Evolutionary conservation across 2,888 invertebrate species (phyloP).

Genomic region (Oegoconia quadripuncta): DNA sequence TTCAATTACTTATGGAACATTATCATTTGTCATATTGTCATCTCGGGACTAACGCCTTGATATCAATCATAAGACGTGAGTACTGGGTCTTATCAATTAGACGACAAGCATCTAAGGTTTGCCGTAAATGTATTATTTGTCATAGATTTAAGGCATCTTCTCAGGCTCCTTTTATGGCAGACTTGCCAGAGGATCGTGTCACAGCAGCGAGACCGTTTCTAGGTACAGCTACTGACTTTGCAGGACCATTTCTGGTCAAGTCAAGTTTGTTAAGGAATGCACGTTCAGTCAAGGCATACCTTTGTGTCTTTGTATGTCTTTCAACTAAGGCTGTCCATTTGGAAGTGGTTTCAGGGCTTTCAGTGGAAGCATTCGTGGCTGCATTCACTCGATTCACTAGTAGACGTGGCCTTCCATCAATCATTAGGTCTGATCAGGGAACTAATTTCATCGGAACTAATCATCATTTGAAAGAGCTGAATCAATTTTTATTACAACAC

Average conservation of each 20-base stretch:
- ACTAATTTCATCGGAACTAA: slow-evolving; percentile 17
- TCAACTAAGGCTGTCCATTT: slow-evolving; percentile 23
- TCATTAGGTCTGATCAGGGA: slow-evolving; percentile 15
- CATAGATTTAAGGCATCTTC: neutral
- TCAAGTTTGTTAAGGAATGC: slow-evolving; percentile 16
- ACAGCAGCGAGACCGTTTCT: slow-evolving; percentile 4
- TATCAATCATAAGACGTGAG: neutral
- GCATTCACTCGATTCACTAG: slow-evolving; percentile 15
- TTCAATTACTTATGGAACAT: slow-evolving; percentile 6
- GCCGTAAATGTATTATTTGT: neutral
- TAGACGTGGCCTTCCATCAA: slow-evolving; percentile 12
- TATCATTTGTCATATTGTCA: slow-evolving; percentile 10
- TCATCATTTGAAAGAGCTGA: slow-evolving; percentile 10
- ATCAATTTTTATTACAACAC: neutral
- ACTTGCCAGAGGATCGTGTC: slow-evolving; percentile 6
- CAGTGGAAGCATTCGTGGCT: slow-evolving; percentile 13
- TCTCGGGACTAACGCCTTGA: slow-evolving; percentile 6
- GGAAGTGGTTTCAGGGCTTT: slow-evolving; percentile 11
- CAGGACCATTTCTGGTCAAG: slow-evolving; percentile 14
- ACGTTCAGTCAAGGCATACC: slow-evolving; percentile 23
- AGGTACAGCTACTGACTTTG: slow-evolving; percentile 11
- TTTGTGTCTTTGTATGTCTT: slow-evolving; percentile 26
- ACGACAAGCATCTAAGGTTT: neutral
- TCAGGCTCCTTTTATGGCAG: slow-evolving; percentile 5
- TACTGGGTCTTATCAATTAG: neutral